phyloP scores from a whole-genome alignment of 2,113 vertebrate genomes.

The Macquaria australasica region DNA sequence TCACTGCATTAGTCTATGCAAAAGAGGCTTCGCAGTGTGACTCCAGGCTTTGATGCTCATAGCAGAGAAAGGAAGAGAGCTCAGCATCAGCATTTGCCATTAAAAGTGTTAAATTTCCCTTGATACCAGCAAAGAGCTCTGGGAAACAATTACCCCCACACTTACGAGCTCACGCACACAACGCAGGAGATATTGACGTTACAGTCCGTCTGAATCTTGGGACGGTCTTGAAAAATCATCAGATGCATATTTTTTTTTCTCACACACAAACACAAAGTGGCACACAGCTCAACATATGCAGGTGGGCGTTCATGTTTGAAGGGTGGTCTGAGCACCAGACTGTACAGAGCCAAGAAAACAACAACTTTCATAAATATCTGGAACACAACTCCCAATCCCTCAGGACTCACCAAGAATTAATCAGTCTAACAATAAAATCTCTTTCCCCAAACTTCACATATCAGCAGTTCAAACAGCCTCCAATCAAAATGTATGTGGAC shows the following conservation, averaged over 20 bases:
- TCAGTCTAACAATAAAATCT: constrained; percentile 32
- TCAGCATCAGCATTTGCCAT: constrained; percentile 65
- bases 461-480: constrained; percentile 50
- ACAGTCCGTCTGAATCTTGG: constrained; percentile 29
- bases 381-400: constrained; percentile 41
- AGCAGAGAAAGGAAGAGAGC: constrained; percentile 43
- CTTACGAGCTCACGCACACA: constrained; percentile 37
- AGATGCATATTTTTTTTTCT: background rate
- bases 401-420: constrained; percentile 43
- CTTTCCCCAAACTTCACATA: constrained; percentile 50
- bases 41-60: constrained; percentile 55
- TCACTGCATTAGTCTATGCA: constrained; percentile 48
- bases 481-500: constrained; percentile 36
- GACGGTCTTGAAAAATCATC: constrained; percentile 44
- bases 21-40: constrained; percentile 45
- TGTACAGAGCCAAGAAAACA: constrained; percentile 51
- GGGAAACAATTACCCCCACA: constrained; percentile 64
- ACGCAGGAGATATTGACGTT: constrained; percentile 39
- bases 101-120: constrained; percentile 71
- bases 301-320: constrained; percentile 63
- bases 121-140: constrained; percentile 51
- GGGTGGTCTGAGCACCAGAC: constrained; percentile 54
- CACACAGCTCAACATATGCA: constrained; percentile 40
- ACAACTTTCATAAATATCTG: constrained; percentile 62
- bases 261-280: constrained; percentile 23